Percentiles rank a stretch among this genome's conserved stretches.
These are phyloP conservation scores for Papilio polytes DNA, from an alignment of 1,140 invertebrate genomes.

Conservation along the genomic window DNA sequence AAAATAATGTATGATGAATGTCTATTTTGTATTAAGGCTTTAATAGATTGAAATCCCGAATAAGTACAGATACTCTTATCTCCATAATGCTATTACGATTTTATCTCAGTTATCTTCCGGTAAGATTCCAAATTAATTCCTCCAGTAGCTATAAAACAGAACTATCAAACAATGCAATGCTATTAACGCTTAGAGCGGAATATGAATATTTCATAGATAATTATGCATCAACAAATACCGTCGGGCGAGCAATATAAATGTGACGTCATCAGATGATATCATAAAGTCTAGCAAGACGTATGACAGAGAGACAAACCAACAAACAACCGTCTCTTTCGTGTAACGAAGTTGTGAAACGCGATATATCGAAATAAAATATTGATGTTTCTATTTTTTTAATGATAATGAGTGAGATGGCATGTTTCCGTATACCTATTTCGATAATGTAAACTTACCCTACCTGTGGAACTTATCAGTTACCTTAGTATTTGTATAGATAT, in stretches of 20 bases:
- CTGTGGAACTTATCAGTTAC: neutral
- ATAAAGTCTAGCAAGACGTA: slow-evolving; percentile 23
- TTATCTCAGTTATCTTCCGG: neutral
- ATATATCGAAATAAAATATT: too few species aligned
- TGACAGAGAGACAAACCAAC: neutral
- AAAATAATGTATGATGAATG: too few species aligned
- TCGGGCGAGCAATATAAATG: slow-evolving; percentile 33
- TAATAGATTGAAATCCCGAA: neutral
- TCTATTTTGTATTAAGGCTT: too few species aligned
- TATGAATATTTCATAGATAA: slow-evolving; percentile 33
- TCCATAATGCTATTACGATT: neutral
- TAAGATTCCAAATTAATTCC: neutral
- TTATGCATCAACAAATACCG: slow-evolving; percentile 33
- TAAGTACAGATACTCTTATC: neutral
- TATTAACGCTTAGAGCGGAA: neutral
- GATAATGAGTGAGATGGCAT: too few species aligned
- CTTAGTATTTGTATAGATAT: neutral
- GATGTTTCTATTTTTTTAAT: too few species aligned
- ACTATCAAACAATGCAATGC: neutral
- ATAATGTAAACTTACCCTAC: neutral
- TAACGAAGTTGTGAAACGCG: neutral
- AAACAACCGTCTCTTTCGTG: neutral
- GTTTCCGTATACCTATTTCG: too few species aligned
- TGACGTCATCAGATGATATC: slow-evolving; percentile 40
- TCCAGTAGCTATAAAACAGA: neutral